Evolutionary conservation across 2,797 vertebrate species (phyloP), one percentile per base, ranked within the genome.

Genomic region (Parambassis ranga): DNA sequence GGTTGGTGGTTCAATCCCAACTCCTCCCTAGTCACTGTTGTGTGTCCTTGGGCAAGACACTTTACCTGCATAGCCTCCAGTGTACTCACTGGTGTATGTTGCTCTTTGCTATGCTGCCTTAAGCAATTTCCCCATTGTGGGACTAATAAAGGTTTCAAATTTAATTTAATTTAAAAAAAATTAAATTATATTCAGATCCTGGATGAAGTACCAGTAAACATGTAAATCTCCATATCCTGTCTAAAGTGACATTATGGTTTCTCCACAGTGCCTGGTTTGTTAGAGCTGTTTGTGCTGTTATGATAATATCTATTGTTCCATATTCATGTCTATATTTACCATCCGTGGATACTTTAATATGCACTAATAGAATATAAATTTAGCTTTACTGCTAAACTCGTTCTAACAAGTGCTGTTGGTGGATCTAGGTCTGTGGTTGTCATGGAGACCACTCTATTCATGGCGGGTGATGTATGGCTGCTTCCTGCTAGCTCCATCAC

Each of bases 401-500:
- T 76, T 39, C 44, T 48, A 70, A 42, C 63, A 76, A 57, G 50
- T 47, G 65, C 66, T 75, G 44, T 65, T 75, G 30, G 62, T 78
- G 50, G 38, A 84, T 82, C 49, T 71, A 65, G 75, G 81, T 76
- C 71, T 78, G 28, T 0, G 16, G 87, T 87, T 71, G 78, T 65
- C 81, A 78, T 75, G 69, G 83, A 62, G 81, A 86, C 73, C 16
- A 8, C 61, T 77, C 59, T 70, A 52, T 78, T 75, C 67, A 69
- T 66, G 62, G 64, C 20, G 9, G 73, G 65, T 83, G 75, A 81
- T 81, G 65, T 79, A 69, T n/a, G 49, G 68, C 57, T 59, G 58
- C 66, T 85, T 81, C 80, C 82, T 86, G 81, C 81, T 78, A 69
- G 66, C 46, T 59, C 50, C 80, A 68, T 63, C 61, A 23, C 66